phyloP scores from a whole-genome alignment of 1,140 invertebrate genomes.

The Drosophila setifemur region DNA sequence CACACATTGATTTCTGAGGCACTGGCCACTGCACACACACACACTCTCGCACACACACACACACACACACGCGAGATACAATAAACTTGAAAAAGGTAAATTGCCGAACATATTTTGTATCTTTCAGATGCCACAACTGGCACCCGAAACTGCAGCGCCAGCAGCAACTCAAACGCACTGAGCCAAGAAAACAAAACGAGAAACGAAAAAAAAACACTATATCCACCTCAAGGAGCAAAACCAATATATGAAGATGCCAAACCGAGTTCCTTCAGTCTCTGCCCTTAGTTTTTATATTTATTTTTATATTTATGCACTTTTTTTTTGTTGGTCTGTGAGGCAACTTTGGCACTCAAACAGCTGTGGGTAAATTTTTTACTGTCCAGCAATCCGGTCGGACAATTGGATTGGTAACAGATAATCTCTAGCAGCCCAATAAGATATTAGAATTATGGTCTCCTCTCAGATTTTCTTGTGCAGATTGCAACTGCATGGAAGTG shows the following conservation, averaged over 20 bases:
- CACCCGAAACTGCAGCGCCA: conserved; percentile 41
- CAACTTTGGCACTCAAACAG: conserved; percentile 47
- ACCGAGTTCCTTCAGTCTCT: conserved; percentile 28
- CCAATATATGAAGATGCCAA: conserved; percentile 49
- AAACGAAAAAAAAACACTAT: conserved; percentile 16
- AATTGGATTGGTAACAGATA: conserved; percentile 36
- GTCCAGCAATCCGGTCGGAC: conserved; percentile 1
- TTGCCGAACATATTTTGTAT: conserved; percentile 64
- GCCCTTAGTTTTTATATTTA: conserved; percentile 44
- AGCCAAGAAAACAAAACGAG: conserved; percentile 27
- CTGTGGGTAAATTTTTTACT: conserved; percentile 40
- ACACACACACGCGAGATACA: conserved; percentile 43
- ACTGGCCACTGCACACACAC: conserved; percentile 20
- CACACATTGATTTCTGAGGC: conserved; percentile 78
- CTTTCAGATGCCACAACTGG: conserved; percentile 57
- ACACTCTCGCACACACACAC: background rate
- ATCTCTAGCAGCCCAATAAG: conserved; percentile 24
- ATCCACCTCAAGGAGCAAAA: conserved; percentile 23
- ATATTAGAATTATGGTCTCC: conserved; percentile 24
- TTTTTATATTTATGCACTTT: conserved; percentile 45
- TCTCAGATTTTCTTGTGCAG: background rate
- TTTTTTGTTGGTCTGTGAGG: background rate
- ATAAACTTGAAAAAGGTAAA: conserved; percentile 73
- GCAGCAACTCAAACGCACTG: conserved; percentile 29
- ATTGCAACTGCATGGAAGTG: background rate